Percentiles rank a stretch among this genome's conserved stretches.
phyloP scores from a whole-genome alignment of 2,113 vertebrate species.

The Centropristis striata region DNA sequence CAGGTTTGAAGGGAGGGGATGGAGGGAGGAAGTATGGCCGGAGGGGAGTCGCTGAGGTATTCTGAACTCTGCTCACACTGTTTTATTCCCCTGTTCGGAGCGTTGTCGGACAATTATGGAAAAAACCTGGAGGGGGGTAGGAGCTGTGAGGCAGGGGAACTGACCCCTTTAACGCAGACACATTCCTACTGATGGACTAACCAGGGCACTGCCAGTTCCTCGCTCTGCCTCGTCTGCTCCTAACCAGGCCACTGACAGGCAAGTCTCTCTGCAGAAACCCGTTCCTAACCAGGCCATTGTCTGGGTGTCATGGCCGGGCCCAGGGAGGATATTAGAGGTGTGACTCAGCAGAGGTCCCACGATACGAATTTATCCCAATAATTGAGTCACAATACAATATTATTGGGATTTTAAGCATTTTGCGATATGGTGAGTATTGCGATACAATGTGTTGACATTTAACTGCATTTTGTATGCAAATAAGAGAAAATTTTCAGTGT shows the following conservation, averaged over 20 bases:
- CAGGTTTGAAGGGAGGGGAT: not conserved
- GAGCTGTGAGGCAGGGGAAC: slow-evolving; percentile 48
- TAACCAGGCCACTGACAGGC: slow-evolving; percentile 49
- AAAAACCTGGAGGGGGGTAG: slow-evolving; percentile 47
- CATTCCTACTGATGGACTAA: slow-evolving; percentile 53
- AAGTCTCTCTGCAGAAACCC: slow-evolving; percentile 14
- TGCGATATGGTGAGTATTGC: too few relatives aligned
- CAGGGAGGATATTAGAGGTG: not conserved
- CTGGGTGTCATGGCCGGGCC: not conserved
- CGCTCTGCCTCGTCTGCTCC: slow-evolving; percentile 40
- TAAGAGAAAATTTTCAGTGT: too few relatives aligned
- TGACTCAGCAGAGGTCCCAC: too few relatives aligned
- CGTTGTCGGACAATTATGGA: slow-evolving; percentile 56
- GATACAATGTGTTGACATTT: too few relatives aligned
- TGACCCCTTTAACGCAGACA: slow-evolving; percentile 52
- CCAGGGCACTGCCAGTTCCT: slow-evolving; percentile 54
- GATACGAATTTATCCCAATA: too few relatives aligned
- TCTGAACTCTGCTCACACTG: slow-evolving; percentile 24
- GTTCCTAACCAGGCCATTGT: slow-evolving; percentile 12
- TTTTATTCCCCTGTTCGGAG: slow-evolving; percentile 46
- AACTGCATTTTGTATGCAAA: too few relatives aligned
- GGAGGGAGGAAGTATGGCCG: slow-evolving; percentile 7
- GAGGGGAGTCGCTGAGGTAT: slow-evolving; percentile 12
- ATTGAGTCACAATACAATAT: too few relatives aligned
- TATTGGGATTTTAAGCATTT: too few relatives aligned